Evolutionary conservation across 2,888 invertebrate species (phyloP).

Genomic region (Netelia fuscicornis): DNA sequence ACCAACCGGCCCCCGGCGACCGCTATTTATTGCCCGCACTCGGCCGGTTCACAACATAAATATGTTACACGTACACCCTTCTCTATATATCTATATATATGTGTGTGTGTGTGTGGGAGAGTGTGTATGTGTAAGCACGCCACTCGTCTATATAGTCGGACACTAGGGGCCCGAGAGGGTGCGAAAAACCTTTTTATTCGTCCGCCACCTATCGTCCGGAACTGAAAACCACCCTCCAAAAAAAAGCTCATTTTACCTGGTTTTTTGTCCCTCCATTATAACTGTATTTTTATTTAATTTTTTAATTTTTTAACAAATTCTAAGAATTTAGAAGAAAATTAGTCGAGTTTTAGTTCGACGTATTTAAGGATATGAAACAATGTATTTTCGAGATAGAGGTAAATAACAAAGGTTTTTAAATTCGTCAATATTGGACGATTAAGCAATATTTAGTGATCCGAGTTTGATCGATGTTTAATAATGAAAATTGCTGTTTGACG

Average conservation of each 20-base stretch:
- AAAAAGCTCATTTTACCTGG: constrained; percentile 50
- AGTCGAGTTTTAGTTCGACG: no score
- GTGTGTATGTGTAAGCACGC: constrained; percentile 15
- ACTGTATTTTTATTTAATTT: constrained; percentile 3
- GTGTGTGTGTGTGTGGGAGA: not conserved
- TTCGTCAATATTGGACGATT: not conserved
- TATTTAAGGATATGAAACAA: not conserved
- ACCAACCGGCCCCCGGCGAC: constrained; percentile 70
- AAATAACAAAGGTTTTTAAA: not conserved
- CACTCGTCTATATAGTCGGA: constrained; percentile 34
- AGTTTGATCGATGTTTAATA: not conserved
- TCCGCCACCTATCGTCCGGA: constrained; percentile 51
- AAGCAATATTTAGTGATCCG: not conserved
- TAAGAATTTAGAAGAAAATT: not conserved
- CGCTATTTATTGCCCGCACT: constrained; percentile 84
- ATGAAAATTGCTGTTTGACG: not conserved
- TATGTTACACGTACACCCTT: constrained; percentile 82
- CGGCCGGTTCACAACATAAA: constrained; percentile 84
- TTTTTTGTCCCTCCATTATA: not conserved
- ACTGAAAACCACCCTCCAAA: constrained; percentile 14
- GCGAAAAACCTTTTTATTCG: constrained; percentile 64
- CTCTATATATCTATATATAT: not conserved
- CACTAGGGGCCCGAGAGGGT: constrained; percentile 44
- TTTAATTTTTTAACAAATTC: not conserved
- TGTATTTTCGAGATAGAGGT: not conserved